A percentile compares a stretch with the other conserved stretches of the same genome.
Conservation (phyloP, 2,797 vertebrate species). For the Karalla daura region DNA sequence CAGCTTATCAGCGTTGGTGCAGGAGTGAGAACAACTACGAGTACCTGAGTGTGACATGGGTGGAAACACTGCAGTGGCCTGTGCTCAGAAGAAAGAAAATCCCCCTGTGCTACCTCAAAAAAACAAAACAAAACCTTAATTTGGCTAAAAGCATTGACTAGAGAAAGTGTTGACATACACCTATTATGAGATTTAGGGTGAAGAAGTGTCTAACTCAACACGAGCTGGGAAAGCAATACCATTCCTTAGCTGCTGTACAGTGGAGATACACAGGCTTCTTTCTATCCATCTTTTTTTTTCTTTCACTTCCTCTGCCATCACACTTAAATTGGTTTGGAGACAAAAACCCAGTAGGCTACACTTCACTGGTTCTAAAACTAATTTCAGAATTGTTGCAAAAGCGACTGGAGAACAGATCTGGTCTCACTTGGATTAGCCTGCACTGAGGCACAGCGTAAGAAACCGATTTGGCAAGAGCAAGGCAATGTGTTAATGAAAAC, state of each 20-base stretch:
- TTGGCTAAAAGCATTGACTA: conserved; percentile 59
- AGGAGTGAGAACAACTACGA: conserved; percentile 70
- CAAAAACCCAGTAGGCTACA: conserved; percentile 75
- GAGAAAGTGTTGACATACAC: conserved; percentile 51
- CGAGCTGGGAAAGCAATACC: conserved; percentile 43
- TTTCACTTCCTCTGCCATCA: conserved; percentile 35
- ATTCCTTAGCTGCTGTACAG: conserved; percentile 8
- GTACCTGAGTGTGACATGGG: conserved; percentile 67
- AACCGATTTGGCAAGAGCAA: conserved; percentile 62
- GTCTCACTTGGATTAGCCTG: conserved; percentile 77
- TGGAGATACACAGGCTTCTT: conserved; percentile 24
- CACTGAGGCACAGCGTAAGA: conserved; percentile 68
- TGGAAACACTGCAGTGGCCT: conserved; percentile 44
- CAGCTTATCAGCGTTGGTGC: conserved; percentile 77
- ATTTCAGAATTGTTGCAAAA: conserved; percentile 79
- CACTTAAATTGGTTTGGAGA: conserved; percentile 73
- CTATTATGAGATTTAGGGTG: conserved; percentile 54
- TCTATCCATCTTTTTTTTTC: conserved; percentile 18
- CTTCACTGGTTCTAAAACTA: conserved; percentile 76
- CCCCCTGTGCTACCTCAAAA: conserved; percentile 4
- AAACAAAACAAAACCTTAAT: conserved; percentile 33
- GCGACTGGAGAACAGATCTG: conserved; percentile 70
- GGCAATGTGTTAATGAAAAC: conserved; percentile 71
- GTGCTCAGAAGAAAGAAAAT: conserved; percentile 12
- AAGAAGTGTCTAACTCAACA: conserved; percentile 54